These are phyloP conservation scores for Corythaeola cristata DNA, from an alignment of 2,113 vertebrate genomes.

Conservation along the genomic window DNA sequence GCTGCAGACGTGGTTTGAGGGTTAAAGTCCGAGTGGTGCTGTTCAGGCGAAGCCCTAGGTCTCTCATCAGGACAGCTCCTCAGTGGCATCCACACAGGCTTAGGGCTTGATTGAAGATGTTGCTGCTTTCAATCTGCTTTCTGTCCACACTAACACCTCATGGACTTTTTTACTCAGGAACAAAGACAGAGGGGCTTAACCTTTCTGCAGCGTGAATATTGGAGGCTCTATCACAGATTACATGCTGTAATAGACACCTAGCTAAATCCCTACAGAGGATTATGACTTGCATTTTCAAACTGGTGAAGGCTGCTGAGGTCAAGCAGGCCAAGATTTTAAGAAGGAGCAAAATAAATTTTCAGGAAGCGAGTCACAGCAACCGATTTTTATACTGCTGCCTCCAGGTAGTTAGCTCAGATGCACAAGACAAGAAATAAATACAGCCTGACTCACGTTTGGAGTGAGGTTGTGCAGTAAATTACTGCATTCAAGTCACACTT, in stretches of 20 bases:
- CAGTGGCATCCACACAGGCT: constrained; percentile 33
- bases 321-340: constrained; percentile 56
- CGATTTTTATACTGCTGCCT: not conserved
- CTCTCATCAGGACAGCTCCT: constrained; percentile 63
- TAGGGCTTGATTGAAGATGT: constrained; percentile 70
- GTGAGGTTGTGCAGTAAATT: constrained; percentile 52
- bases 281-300: constrained; percentile 76
- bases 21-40: constrained; percentile 62
- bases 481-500: not conserved
- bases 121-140: constrained; percentile 46
- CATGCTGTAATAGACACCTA: constrained; percentile 76
- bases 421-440: constrained; percentile 60
- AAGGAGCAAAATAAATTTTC: constrained; percentile 54
- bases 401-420: not conserved
- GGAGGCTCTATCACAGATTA: constrained; percentile 77
- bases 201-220: constrained; percentile 72
- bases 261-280: constrained; percentile 77
- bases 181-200: constrained; percentile 77
- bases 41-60: constrained; percentile 59
- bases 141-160: constrained; percentile 40
- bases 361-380: constrained; percentile 3
- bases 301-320: constrained; percentile 72
- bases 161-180: constrained; percentile 64
- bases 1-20: not conserved
- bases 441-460: constrained; percentile 55